Evolutionary conservation across 2,113 vertebrate species (phyloP), one percentile per base, ranked within the genome.

Genomic region (Thunnus thynnus): DNA sequence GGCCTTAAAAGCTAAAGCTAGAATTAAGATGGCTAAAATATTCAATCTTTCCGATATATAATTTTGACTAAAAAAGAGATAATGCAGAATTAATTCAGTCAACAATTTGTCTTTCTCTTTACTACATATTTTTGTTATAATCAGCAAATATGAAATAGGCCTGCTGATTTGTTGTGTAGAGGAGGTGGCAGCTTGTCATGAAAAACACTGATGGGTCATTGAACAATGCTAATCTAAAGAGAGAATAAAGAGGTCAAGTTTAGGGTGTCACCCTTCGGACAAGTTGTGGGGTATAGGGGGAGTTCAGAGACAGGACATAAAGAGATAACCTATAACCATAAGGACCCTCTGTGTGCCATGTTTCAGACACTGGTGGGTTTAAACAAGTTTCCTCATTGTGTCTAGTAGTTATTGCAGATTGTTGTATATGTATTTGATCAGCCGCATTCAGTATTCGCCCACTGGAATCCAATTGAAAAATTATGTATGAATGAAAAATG

Each of bases 241-340:
- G 73, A 2, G 4, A 76, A 74, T 89, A 50, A 76, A 52, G 61
- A n/a, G 76, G 77, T 86, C 76, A 48, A 46, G 61, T 85, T 56
- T 46, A 84, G 81, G 83, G 82, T 84, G 82, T 64, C 60, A 20
- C 47, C 20, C 11, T 78, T 3, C 62, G 51, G 56, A 78, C 8
- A 46, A 48, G 25, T 47, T 70, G 68, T 41, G 8, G n/a, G 41
- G 30, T 51, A 70, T 17, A 52, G 61, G 36, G 17, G 36, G 27
- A 60, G 63, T 20, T 52, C 46, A 80, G 57, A 66, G 63, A 54
- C 44, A 58, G 60, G 62, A 54, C 14, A 13, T 75, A 76, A 81
- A 85, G 58, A 82, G 71, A 77, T 84, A 80, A 78, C n/a, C 46
- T 48, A 57, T 36, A 47, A 64, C 52, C 13, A 41, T 14, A 14